phyloP scores from a whole-genome alignment of 2,888 invertebrate species.

The Hyposoter dolosus region DNA sequence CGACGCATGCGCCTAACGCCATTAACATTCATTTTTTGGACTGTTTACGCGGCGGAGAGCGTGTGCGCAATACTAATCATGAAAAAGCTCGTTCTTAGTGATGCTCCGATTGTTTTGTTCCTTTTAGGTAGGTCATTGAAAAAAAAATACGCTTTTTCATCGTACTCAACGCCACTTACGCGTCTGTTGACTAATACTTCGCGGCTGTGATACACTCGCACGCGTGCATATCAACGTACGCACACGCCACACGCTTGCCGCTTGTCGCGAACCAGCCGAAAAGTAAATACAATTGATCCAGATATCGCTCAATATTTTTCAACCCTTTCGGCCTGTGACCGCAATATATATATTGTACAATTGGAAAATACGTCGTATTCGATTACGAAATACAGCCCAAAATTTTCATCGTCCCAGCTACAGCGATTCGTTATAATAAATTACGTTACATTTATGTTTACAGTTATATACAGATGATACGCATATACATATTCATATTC shows the following conservation, averaged over 20 bases:
- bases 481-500: constrained; percentile 17
- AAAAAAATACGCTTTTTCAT: constrained; percentile 66
- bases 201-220: neutral
- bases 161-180: constrained; percentile 17
- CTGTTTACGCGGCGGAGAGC: no score
- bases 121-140: constrained; percentile 52
- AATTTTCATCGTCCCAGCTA: constrained; percentile 46
- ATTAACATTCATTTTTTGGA: no score
- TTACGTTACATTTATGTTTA: constrained; percentile 32
- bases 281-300: constrained; percentile 9
- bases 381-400: constrained; percentile 47
- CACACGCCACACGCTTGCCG: neutral
- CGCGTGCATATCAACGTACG: neutral
- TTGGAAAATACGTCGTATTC: constrained; percentile 67
- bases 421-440: constrained; percentile 53
- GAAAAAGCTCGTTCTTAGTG: neutral
- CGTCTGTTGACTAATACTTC: neutral
- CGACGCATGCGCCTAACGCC: no score
- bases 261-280: constrained; percentile 38
- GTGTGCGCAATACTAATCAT: no score
- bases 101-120: neutral
- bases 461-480: constrained; percentile 31
- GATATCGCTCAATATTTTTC: constrained; percentile 37
- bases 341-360: constrained; percentile 66
- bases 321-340: constrained; percentile 56